Evolutionary conservation across 2,113 vertebrate genomes (phyloP).

Genomic region (Pollachius pollachius): DNA sequence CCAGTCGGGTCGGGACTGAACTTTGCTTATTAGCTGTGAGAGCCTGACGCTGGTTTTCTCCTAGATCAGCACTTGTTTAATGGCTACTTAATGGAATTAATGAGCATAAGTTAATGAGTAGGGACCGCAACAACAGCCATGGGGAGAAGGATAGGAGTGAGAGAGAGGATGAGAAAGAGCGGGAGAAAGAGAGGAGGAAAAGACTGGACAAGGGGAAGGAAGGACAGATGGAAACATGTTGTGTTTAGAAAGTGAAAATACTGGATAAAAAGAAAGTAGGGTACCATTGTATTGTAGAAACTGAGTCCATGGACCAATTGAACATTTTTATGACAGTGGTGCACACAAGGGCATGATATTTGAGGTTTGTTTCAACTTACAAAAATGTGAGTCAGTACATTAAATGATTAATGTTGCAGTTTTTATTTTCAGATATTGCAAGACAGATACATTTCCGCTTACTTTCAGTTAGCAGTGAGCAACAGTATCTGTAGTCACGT

Average conservation of each 20-base stretch:
- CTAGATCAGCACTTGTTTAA: constrained; percentile 73
- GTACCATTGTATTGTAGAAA: too few relatives aligned
- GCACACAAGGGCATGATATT: constrained; percentile 1
- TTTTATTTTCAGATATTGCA: too few relatives aligned
- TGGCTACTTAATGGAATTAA: constrained; percentile 75
- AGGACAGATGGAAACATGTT: constrained; percentile 6
- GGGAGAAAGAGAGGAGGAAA: constrained; percentile 9
- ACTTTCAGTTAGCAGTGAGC: too few relatives aligned
- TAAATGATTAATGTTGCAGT: too few relatives aligned
- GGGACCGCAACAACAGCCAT: constrained; percentile 39
- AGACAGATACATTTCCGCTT: too few relatives aligned
- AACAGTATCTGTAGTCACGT: too few relatives aligned
- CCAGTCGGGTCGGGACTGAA: constrained; percentile 19
- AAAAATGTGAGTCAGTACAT: too few relatives aligned
- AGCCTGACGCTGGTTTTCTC: constrained; percentile 64
- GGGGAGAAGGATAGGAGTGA: constrained; percentile 1
- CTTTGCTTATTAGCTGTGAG: constrained; percentile 60
- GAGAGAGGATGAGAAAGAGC: neutral
- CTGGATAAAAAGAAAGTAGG: too few relatives aligned
- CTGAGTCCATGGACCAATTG: too few relatives aligned
- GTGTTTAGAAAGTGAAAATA: neutral
- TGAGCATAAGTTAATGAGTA: constrained; percentile 67
- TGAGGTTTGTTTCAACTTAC: too few relatives aligned
- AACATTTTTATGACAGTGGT: neutral
- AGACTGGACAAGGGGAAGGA: constrained; percentile 20